phyloP scores from a whole-genome alignment of 2,113 vertebrate species.

The Motacilla tschutschensis region DNA sequence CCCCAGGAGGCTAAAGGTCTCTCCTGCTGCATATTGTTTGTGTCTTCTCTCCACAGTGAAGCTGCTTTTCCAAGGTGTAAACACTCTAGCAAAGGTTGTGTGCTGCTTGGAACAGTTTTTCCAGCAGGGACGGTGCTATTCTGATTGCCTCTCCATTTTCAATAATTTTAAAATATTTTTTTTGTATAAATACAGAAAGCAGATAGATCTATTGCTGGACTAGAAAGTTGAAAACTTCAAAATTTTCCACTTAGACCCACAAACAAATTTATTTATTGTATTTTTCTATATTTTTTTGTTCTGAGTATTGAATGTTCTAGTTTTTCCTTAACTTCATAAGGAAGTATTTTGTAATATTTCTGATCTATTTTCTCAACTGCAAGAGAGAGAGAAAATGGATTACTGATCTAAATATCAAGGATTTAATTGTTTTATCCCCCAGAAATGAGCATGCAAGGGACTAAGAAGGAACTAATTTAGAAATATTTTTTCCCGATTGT shows the following conservation, averaged over 20 bases:
- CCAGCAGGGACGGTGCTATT: not conserved
- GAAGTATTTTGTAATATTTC: not conserved
- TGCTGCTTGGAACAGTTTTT: not conserved
- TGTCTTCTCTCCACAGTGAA: not conserved
- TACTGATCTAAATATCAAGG: not conserved
- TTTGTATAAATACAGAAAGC: not conserved
- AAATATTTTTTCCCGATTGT: not conserved
- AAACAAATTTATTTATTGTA: not conserved
- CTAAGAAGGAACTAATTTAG: not conserved
- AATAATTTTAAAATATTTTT: not conserved
- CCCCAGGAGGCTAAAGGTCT: not conserved
- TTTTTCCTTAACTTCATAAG: not conserved
- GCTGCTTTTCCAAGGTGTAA: not conserved
- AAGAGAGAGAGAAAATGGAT: not conserved
- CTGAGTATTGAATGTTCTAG: not conserved
- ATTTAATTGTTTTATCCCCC: not conserved
- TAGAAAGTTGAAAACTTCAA: not conserved
- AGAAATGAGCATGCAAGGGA: not conserved
- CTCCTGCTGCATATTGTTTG: rapidly evolving
- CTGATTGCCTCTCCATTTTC: not conserved
- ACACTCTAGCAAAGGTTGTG: not conserved
- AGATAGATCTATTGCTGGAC: not conserved
- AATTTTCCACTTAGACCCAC: not conserved
- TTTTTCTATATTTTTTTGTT: not conserved
- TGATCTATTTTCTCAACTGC: not conserved